phyloP scores from a whole-genome alignment of 2,113 vertebrate species.

The Crotalus horridus region DNA sequence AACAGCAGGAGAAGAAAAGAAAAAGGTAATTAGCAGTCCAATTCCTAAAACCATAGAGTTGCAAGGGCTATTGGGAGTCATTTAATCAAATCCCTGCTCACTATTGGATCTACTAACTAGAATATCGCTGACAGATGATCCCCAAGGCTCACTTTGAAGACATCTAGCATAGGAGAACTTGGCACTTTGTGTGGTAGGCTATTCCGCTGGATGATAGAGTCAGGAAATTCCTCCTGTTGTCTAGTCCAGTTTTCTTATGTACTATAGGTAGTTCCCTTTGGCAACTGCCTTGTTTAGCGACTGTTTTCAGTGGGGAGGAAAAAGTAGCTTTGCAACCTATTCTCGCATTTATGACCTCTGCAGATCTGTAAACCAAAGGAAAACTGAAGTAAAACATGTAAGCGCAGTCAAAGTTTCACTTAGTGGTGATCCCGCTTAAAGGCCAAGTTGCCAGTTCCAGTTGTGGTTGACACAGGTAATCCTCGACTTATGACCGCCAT shows the following conservation, averaged over 20 bases:
- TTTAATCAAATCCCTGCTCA: neutral
- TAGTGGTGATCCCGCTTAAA: neutral
- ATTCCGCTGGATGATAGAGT: neutral
- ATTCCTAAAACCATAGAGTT: neutral
- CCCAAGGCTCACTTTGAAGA: neutral
- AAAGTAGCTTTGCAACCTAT: neutral
- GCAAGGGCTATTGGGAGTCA: neutral
- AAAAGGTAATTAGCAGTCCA: slow-evolving; percentile 70
- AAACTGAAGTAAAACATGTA: neutral
- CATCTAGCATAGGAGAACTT: neutral
- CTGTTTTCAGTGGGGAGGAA: neutral
- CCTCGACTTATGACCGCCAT: neutral
- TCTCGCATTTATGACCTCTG: neutral
- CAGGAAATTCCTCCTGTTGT: neutral
- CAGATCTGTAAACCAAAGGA: neutral
- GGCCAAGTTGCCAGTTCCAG: neutral
- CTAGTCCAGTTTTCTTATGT: neutral
- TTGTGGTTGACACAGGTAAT: neutral
- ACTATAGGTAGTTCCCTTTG: neutral
- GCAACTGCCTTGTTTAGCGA: neutral
- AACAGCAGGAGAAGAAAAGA: slow-evolving; percentile 82
- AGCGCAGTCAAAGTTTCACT: neutral
- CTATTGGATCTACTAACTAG: neutral
- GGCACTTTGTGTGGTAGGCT: neutral
- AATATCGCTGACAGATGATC: neutral